Conservation (phyloP, 2,797 vertebrate genomes). For the Sternotherus odoratus region DNA sequence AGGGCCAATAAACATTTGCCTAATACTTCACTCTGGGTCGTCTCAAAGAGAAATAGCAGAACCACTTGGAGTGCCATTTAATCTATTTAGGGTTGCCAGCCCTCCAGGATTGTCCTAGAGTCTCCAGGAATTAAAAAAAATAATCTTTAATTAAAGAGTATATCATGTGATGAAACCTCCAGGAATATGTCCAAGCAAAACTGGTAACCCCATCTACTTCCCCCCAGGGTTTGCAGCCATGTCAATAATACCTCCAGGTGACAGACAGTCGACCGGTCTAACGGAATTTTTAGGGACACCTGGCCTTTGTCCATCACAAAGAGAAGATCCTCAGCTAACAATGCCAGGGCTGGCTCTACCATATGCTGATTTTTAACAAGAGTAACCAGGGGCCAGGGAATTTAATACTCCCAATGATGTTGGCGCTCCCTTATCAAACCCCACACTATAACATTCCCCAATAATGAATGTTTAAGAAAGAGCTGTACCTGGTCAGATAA, state of each 20-base stretch:
- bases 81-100: not conserved
- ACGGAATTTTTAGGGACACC: not conserved
- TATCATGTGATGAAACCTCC: no score
- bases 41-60: not conserved
- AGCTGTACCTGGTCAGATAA: not conserved
- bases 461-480: conserved; percentile 4
- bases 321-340: not conserved
- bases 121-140: no score
- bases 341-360: not conserved
- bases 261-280: not conserved
- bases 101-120: no score
- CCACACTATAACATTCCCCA: not conserved
- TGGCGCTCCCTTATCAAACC: not conserved
- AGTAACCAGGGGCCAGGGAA: not conserved
- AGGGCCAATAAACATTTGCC: not conserved
- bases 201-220: not conserved
- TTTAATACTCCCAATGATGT: not conserved
- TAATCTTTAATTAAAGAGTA: no score
- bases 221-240: not conserved
- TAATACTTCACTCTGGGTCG: not conserved
- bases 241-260: not conserved
- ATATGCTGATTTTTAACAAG: conserved; percentile 14
- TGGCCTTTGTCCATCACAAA: not conserved
- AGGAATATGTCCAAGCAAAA: no score
- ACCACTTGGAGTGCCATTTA: not conserved